These are phyloP conservation scores for Sinohyriopsis cumingii DNA, from an alignment of 2,888 invertebrate species.

Conservation along the genomic window DNA sequence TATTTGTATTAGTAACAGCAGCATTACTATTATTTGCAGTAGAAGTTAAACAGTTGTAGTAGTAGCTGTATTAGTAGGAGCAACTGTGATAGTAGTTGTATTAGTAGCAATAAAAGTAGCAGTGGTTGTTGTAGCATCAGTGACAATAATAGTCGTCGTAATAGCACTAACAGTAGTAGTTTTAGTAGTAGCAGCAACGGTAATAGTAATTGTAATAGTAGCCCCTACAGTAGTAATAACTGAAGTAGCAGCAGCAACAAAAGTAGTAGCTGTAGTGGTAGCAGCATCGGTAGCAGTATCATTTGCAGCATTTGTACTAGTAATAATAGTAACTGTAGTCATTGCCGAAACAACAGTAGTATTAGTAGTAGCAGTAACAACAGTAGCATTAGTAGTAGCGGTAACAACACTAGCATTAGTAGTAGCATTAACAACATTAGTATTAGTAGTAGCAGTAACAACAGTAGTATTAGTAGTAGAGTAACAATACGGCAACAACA, in stretches of 20 bases:
- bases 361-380: neutral
- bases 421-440: no score
- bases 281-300: neutral
- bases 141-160: no score
- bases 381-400: no score
- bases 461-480: no score
- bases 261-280: neutral
- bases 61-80: slow-evolving; percentile 13
- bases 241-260: neutral
- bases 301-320: neutral
- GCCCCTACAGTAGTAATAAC: slow-evolving; percentile 1
- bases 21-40: no score
- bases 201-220: neutral
- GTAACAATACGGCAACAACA: no score
- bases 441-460: no score
- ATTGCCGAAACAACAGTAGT: neutral
- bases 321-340: slow-evolving; percentile 2
- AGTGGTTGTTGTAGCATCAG: neutral
- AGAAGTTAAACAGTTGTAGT: neutral
- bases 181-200: no score
- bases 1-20: no score
- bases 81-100: slow-evolving; percentile 6
- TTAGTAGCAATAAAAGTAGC: slow-evolving; percentile 11
- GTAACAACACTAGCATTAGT: no score
- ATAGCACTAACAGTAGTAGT: no score